Percentiles rank a stretch among this genome's conserved stretches.
Evolutionary conservation across 1,140 invertebrate genomes (phyloP).

Genomic region (Anoplolepis gracilipes): DNA sequence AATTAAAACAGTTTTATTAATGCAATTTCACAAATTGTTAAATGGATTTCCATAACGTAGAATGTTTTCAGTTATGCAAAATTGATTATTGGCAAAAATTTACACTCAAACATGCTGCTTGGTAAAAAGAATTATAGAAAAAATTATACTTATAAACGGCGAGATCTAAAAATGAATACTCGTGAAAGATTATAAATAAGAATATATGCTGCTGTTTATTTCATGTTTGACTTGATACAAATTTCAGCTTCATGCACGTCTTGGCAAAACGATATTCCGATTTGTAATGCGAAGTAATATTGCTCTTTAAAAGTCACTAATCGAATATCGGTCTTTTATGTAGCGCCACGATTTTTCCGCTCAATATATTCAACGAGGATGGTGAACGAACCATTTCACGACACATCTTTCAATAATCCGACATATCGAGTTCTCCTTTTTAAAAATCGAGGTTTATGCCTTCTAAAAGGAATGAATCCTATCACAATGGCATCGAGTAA

Average conservation of each 20-base stretch:
- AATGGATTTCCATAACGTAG: conserved; percentile 25
- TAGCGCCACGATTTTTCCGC: conserved; percentile 21
- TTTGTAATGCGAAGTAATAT: conserved; percentile 77
- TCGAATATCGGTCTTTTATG: conserved; percentile 75
- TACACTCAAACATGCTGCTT: not conserved
- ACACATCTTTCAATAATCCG: conserved; percentile 62
- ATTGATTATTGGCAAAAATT: conserved; percentile 23
- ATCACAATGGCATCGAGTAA: conserved; percentile 52
- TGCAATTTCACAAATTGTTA: conserved; percentile 1
- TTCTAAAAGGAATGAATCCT: conserved; percentile 63
- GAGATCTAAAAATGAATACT: not conserved
- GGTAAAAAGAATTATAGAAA: not conserved
- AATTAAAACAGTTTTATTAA: conserved; percentile 35
- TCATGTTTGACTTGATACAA: not conserved
- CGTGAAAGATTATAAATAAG: not conserved
- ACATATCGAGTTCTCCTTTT: conserved; percentile 45
- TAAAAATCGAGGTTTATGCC: conserved; percentile 60
- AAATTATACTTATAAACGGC: not conserved
- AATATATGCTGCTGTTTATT: not conserved
- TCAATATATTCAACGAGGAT: not conserved
- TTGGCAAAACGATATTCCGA: conserved; percentile 66
- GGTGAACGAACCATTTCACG: conserved; percentile 26
- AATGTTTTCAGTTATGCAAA: conserved; percentile 25
- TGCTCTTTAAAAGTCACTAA: conserved; percentile 75
- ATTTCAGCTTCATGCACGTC: conserved; percentile 17